Evolutionary conservation across 2,888 invertebrate genomes (phyloP), one percentile per base, ranked within the genome.

Genomic region (Melieria picta): DNA sequence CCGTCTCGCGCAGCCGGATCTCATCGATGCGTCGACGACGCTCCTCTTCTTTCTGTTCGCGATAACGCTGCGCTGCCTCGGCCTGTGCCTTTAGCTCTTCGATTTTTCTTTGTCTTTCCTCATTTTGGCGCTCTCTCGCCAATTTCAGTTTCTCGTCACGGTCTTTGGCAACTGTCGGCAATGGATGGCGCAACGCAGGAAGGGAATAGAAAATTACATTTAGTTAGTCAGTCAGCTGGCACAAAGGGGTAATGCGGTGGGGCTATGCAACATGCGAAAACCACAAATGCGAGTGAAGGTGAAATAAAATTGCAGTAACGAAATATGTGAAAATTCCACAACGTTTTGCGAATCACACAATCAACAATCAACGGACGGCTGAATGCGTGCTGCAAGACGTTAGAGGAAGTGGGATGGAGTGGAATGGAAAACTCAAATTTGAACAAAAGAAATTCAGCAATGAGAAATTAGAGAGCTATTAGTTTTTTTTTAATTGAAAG

Each of bases 1-100:
- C 92, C 81, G 91, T 91, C 85, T 96, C 96, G 76, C 91, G 91
- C 75, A 90, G 88, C 79, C 94, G 91, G 85, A 95, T 91, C 82
- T 96, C 95, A 76, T 95, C 95, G 84, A 95, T 92, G 79, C 95
- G 90, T 81, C 90, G 90, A 80, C 94, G 90, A 70, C 96, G 89
- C 84, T 96, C 95, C 78, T 93, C 93, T 84, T 96, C 96, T 81
- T 95, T 92, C 87, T 94, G 94, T 89, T 95, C 95, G 65, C 96
- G 91, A 88, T 94, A 95, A 83, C 92, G 92, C 88, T 96, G 95
- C 83, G 95, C 95, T 65, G 94, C 94, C 79, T 94, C 90, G 72
- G 95, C 95, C 88, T 96, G 95, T 85, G 93, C 93, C 83, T 94
- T 93, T 82, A 97, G 89, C 88, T 96, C 96, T 86, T 96, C 95